phyloP scores from a whole-genome alignment of 2,797 vertebrate genomes.

The Clarias fuscus region DNA sequence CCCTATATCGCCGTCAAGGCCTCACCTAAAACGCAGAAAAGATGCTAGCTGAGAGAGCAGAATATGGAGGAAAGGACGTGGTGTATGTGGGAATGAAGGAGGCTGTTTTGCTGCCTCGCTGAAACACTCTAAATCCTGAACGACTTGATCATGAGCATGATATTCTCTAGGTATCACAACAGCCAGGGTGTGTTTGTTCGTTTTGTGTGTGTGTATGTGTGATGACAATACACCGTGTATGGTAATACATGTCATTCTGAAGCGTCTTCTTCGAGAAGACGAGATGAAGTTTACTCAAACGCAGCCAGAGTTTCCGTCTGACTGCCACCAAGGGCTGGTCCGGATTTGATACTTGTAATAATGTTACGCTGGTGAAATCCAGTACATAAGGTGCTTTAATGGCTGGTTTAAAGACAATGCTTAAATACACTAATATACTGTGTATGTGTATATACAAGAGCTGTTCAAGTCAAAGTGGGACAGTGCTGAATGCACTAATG shows the following conservation, averaged over 20 bases:
- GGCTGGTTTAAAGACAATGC: background rate
- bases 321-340: background rate
- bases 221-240: background rate
- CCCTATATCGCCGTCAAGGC: slow-evolving; percentile 81
- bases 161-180: background rate
- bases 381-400: slow-evolving; percentile 5
- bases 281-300: slow-evolving; percentile 16
- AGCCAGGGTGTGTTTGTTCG: background rate
- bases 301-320: background rate
- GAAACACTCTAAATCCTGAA: slow-evolving; percentile 14
- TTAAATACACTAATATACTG: background rate
- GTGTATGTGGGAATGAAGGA: background rate
- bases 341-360: background rate
- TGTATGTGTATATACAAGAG: too few species aligned
- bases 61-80: background rate
- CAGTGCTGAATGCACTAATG: too few species aligned
- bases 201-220: background rate
- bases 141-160: background rate
- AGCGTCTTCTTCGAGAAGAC: background rate
- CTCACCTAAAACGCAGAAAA: slow-evolving; percentile 63
- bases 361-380: background rate
- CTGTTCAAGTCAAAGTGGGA: too few species aligned
- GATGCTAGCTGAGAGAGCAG: slow-evolving; percentile 59
- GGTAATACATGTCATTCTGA: background rate
- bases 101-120: background rate